Evolutionary conservation across 2,888 invertebrate genomes (phyloP), one percentile per base, ranked within the genome.

Genomic region (Sthenelais limicola): DNA sequence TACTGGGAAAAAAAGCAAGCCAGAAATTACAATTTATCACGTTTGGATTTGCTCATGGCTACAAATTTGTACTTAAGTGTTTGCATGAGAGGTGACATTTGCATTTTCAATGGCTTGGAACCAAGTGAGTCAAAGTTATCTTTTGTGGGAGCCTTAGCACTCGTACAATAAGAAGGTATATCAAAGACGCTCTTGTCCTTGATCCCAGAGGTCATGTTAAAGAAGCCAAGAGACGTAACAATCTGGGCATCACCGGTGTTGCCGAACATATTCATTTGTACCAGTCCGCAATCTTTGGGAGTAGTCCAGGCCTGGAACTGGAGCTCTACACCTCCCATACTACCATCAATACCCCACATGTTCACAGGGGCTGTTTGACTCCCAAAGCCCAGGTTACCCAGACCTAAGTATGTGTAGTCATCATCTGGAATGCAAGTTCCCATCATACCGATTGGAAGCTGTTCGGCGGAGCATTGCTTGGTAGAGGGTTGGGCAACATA

Each of bases 391-490:
- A 62, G 38, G 3, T n/a, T 21, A 2, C 24, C 62, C 24, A 35
- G 62, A 28, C 62, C 62, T 43, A 62, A 21, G 38, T 62, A 62
- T 24, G 18, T 18, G 62, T 62, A 62, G 24, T 38, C 62, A 21
- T 62, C 38, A 35, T 33, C 62, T 24, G 62, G 62, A 43, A 62
- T 62, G 24, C 62, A 62, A 7, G 62, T 62, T 24, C 62, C 62
- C 2, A 24, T 7, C 62, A 62, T 62, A 21, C 62, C 62, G 1
- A 26, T 15, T 26, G 62, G 62, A 5, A 62, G 62, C 62, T 38
- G 4, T 5, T 38, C 62, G 18, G 4, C 43, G 21, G 38, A 21
- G 62, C 62, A 62, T 26, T 62, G 62, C 62, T 38, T n/a, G 35
- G 38, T 38, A 24, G 35, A 38, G 24, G 62, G 62, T 28, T 38